Conservation (phyloP, 2,113 vertebrate genomes). For the Passer montanus region DNA sequence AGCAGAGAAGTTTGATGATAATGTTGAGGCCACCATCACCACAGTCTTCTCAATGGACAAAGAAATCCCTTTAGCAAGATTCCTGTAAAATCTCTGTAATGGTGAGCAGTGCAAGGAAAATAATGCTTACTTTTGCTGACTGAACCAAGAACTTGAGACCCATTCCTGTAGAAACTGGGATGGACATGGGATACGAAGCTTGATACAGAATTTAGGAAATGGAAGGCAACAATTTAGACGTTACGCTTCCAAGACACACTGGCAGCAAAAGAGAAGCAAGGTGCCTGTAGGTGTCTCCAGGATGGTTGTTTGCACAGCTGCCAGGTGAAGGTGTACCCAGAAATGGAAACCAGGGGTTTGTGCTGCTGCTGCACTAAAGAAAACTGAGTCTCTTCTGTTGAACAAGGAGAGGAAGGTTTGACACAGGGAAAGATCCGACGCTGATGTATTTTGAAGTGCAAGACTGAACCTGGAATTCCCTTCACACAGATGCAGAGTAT, state of each 20-base stretch:
- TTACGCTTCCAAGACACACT: neutral
- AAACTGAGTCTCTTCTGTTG: neutral
- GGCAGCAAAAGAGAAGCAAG: neutral
- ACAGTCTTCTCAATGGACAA: neutral
- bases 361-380: neutral
- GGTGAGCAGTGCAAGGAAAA: neutral
- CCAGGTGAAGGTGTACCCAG: neutral
- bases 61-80: neutral
- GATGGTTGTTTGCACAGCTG: neutral
- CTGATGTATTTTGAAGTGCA: neutral
- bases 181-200: neutral
- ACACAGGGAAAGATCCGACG: neutral
- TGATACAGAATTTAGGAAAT: neutral
- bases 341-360: neutral
- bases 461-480: neutral
- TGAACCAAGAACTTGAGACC: neutral
- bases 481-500: neutral
- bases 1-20: neutral
- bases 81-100: neutral
- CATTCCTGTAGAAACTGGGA: neutral
- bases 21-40: neutral
- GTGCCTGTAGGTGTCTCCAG: neutral
- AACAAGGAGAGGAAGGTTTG: neutral
- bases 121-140: neutral
- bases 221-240: neutral